Percentiles rank a stretch among this genome's conserved stretches.
Evolutionary conservation across 2,888 invertebrate genomes (phyloP).

Genomic region (Octodonta nipae): DNA sequence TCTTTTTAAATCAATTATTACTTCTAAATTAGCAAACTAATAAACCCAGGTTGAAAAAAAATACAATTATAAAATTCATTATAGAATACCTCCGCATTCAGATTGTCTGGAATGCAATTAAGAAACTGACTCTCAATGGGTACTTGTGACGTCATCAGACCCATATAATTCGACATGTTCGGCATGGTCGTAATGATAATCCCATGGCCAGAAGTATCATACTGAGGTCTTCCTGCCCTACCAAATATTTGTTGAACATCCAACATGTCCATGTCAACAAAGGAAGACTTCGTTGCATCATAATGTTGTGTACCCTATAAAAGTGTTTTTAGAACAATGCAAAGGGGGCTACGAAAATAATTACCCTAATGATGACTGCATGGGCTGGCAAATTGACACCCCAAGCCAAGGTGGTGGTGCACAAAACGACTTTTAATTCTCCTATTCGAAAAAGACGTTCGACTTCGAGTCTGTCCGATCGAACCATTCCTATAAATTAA

Average conservation of each 20-base stretch:
- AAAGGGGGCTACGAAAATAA: constrained; percentile 10
- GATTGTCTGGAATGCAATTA: constrained; percentile 80
- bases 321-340: not conserved
- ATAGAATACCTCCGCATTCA: constrained; percentile 80
- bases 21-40: constrained; percentile 1
- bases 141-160: constrained; percentile 86
- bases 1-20: not conserved
- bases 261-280: constrained; percentile 88
- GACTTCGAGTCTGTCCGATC: constrained; percentile 25
- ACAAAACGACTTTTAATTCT: constrained; percentile 75
- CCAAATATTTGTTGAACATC: constrained; percentile 98
- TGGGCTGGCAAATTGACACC: constrained; percentile 98
- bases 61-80: too few relatives aligned
- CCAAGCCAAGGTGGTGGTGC: constrained; percentile 98
- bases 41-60: too few relatives aligned
- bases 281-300: constrained; percentile 85
- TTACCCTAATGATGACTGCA: constrained; percentile 85
- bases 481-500: constrained; percentile 43
- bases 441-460: constrained; percentile 86
- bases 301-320: constrained; percentile 89
- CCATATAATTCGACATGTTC: constrained; percentile 85
- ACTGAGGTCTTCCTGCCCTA: constrained; percentile 95
- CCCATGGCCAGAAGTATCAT: constrained; percentile 85
- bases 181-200: constrained; percentile 88
- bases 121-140: constrained; percentile 98